Evolutionary conservation across 1,140 invertebrate species (phyloP).

Genomic region (Ephestia elutella): DNA sequence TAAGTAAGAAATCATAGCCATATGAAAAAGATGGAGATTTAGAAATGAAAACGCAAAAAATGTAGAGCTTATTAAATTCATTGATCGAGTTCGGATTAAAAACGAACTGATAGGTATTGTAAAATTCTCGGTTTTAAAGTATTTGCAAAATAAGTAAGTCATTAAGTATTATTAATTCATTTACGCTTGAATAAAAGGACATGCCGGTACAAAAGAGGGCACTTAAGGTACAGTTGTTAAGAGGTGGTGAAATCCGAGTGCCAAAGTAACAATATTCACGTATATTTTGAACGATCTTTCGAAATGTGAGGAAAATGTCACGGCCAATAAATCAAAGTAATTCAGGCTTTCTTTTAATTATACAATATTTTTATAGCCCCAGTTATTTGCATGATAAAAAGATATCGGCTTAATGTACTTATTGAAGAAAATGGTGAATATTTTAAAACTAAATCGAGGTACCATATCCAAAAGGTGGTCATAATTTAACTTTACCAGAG

Average conservation of each 20-base stretch:
- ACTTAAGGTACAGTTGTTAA: constrained; percentile 10
- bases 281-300: constrained; percentile 36
- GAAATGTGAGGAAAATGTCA: constrained; percentile 49
- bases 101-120: too few species aligned
- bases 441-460: too few species aligned
- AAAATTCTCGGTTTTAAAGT: background rate
- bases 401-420: too few species aligned
- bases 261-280: constrained; percentile 38
- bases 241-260: constrained; percentile 40
- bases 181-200: background rate
- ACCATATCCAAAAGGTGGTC: too few species aligned
- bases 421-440: too few species aligned
- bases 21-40: too few species aligned
- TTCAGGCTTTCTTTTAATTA: constrained; percentile 13
- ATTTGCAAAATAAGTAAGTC: background rate
- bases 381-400: too few species aligned
- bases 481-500: too few species aligned
- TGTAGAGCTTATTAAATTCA: too few species aligned
- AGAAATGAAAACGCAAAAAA: too few species aligned
- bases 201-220: background rate
- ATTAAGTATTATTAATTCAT: background rate
- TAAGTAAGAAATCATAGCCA: too few species aligned
- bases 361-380: background rate
- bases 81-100: too few species aligned
- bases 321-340: constrained; percentile 37